A percentile compares a stretch with the other conserved stretches of the same genome.
Conservation (phyloP, 2,888 invertebrate genomes). For the Meliscaeva auricollis region DNA sequence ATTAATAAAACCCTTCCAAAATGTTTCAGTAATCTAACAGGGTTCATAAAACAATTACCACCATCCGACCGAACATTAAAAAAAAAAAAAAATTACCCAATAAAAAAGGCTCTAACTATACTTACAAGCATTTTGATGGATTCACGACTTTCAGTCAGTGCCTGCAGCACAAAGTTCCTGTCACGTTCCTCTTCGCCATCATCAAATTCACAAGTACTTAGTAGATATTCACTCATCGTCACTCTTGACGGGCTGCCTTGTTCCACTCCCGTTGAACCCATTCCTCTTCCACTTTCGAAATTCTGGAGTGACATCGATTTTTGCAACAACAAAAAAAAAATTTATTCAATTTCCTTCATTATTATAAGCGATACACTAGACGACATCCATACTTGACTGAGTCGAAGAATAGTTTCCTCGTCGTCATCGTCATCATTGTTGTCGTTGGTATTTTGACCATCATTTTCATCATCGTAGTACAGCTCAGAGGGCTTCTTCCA, state of each 20-base stretch:
- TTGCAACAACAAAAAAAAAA: conserved; percentile 6
- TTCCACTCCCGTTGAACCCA: conserved; percentile 9
- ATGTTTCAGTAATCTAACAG: neutral
- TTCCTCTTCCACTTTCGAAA: conserved; percentile 51
- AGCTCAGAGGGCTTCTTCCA: conserved; percentile 30
- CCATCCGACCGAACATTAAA: neutral
- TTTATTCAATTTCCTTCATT: conserved; percentile 55
- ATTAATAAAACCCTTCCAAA: neutral
- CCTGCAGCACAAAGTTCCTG: conserved; percentile 76
- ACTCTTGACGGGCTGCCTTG: conserved; percentile 20
- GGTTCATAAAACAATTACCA: conserved; percentile 9
- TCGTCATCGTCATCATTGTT: conserved; percentile 68
- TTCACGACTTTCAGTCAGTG: conserved; percentile 77
- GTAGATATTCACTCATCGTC: conserved; percentile 37
- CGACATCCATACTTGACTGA: conserved; percentile 68
- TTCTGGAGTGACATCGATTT: conserved; percentile 52
- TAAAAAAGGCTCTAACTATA: neutral
- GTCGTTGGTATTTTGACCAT: conserved; percentile 34
- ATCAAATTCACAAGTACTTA: conserved; percentile 59
- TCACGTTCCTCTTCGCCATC: conserved; percentile 77
- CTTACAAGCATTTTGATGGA: conserved; percentile 76
- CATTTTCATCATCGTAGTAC: neutral
- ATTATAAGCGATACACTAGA: conserved; percentile 17
- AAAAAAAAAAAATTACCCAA: neutral
- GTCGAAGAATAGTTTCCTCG: conserved; percentile 74